Evolutionary conservation across 2,113 vertebrate species (phyloP).

Genomic region (Osmerus eperlanus): DNA sequence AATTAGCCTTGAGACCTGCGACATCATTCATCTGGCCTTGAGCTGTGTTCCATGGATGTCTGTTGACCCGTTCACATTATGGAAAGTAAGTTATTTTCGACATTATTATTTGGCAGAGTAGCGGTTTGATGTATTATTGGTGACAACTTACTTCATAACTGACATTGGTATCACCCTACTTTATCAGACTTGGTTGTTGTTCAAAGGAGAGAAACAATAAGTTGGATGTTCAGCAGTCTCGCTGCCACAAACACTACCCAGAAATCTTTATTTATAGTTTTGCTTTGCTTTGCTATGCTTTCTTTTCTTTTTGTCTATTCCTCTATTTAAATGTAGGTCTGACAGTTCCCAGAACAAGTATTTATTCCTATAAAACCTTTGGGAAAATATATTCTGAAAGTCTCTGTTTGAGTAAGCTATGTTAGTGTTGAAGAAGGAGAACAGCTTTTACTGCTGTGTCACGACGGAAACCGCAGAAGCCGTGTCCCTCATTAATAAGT

Average conservation of each 20-base stretch:
- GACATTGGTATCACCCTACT: conserved; percentile 35
- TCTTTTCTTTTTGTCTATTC: conserved; percentile 22
- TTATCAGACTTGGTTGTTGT: conserved; percentile 8
- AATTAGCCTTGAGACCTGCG: background rate
- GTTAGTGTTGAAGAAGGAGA: conserved; percentile 15
- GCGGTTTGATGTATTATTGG: conserved; percentile 40
- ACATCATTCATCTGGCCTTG: conserved; percentile 19
- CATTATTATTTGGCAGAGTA: conserved; percentile 21
- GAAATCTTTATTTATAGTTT: conserved; percentile 53
- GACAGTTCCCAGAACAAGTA: conserved; percentile 23
- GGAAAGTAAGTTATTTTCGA: background rate
- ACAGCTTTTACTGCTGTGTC: conserved; percentile 20
- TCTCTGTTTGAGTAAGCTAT: conserved; percentile 23
- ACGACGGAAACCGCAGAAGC: conserved; percentile 23
- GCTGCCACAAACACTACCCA: conserved; percentile 9
- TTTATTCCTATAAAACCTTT: conserved; percentile 19
- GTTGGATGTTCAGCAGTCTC: conserved; percentile 49
- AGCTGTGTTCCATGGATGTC: conserved; percentile 22
- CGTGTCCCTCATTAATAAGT: conserved; percentile 63
- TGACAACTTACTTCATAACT: conserved; percentile 16
- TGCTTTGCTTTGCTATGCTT: conserved; percentile 8
- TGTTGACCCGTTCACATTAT: background rate
- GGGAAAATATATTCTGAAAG: conserved; percentile 14
- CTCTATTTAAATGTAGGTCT: conserved; percentile 35
- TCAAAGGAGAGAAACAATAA: conserved; percentile 31